Evolutionary conservation across 2,113 vertebrate genomes (phyloP).

Genomic region (Aegotheles bennettii): DNA sequence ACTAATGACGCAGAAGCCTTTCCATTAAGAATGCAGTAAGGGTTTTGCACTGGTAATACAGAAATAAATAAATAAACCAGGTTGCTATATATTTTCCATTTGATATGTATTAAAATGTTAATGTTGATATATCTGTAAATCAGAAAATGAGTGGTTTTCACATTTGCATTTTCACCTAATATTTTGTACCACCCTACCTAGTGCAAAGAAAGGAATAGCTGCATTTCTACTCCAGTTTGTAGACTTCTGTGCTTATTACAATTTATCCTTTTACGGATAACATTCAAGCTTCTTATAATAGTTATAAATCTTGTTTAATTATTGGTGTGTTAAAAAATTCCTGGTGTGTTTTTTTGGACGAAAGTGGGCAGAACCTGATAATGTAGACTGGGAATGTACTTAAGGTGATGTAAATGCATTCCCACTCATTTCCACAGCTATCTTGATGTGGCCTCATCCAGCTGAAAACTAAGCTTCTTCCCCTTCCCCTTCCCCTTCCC

Average conservation of each 20-base stretch:
- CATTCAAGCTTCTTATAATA: not conserved
- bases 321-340: not conserved
- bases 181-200: not conserved
- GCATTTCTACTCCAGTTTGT: not conserved
- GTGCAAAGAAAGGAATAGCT: not conserved
- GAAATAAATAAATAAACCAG: not conserved
- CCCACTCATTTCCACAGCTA: not conserved
- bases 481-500: no score
- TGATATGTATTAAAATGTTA: slow-evolving; percentile 20
- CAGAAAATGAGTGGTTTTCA: not conserved
- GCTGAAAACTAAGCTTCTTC: not conserved
- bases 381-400: not conserved
- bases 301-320: slow-evolving; percentile 2
- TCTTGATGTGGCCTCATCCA: not conserved
- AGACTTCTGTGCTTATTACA: not conserved
- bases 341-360: not conserved
- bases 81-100: not conserved
- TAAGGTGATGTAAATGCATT: not conserved
- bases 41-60: not conserved
- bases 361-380: not conserved
- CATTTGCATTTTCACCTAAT: not conserved
- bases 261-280: not conserved
- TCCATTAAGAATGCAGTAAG: slow-evolving; percentile 22
- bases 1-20: slow-evolving; percentile 45
- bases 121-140: not conserved